A percentile compares a stretch with the other conserved stretches of the same genome.
phyloP scores from a whole-genome alignment of 2,797 vertebrate species.

The Xiphorhynchus erythropygius region DNA sequence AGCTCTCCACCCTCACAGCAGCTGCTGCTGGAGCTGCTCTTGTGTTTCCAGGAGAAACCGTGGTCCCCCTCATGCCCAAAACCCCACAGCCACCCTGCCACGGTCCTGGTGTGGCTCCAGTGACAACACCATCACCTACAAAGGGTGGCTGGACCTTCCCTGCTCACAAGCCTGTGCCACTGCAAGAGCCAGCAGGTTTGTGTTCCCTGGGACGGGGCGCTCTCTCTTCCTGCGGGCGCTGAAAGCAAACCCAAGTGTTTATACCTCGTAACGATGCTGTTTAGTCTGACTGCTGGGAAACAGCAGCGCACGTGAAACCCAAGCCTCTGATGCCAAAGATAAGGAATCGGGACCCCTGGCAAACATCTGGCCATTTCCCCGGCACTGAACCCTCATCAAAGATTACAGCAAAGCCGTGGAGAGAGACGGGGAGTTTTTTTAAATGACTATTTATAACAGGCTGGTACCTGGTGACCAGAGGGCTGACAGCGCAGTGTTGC shows the following conservation, averaged over 20 bases:
- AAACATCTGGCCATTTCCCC: conserved; percentile 43
- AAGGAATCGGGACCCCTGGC: conserved; percentile 22
- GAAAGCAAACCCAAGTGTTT: conserved; percentile 49
- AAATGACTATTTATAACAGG: background rate
- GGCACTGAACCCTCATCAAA: background rate
- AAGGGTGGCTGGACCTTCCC: background rate
- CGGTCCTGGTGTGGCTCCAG: background rate
- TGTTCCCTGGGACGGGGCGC: background rate
- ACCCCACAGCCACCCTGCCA: background rate
- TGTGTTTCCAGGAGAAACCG: background rate
- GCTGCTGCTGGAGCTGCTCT: background rate
- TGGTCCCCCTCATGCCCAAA: fast-evolving
- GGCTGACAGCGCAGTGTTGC: background rate
- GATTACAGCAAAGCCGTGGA: background rate
- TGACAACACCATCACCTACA: fast-evolving
- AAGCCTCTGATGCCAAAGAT: conserved; percentile 39
- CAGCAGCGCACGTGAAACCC: conserved; percentile 44
- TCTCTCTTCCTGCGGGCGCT: background rate
- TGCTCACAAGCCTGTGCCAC: fast-evolving
- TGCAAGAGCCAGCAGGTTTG: background rate
- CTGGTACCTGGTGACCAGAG: background rate
- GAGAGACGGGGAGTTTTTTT: background rate
- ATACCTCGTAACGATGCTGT: conserved; percentile 53
- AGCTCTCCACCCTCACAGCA: fast-evolving
- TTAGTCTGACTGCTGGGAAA: conserved; percentile 60